phyloP scores from a whole-genome alignment of 2,888 invertebrate genomes.

The Latrodectus elegans region DNA sequence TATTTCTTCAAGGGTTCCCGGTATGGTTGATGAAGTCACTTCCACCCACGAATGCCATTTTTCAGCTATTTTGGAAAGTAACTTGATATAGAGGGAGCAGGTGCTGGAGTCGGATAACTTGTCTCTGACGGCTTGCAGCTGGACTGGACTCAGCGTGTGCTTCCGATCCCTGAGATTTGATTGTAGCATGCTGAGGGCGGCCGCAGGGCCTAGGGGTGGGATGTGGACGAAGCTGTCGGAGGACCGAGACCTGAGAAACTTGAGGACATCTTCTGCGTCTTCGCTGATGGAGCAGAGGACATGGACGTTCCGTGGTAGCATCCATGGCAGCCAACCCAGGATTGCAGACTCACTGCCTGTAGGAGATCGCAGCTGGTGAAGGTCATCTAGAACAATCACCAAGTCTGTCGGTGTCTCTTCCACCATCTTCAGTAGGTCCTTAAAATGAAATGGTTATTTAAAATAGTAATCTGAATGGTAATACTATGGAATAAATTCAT shows the following conservation, averaged over 20 bases:
- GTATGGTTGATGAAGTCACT: conserved; percentile 38
- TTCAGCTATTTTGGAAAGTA: conserved; percentile 43
- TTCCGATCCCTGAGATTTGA: conserved; percentile 69
- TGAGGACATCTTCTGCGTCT: conserved; percentile 65
- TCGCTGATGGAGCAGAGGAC: conserved; percentile 79
- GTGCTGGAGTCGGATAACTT: conserved; percentile 13
- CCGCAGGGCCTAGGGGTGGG: conserved; percentile 35
- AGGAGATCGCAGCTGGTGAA: conserved; percentile 81
- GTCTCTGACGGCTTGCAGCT: conserved; percentile 58
- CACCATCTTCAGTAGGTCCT: conserved; percentile 83
- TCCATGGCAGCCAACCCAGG: conserved; percentile 85
- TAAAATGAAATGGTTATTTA: conserved; percentile 72
- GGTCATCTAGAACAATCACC: conserved; percentile 86
- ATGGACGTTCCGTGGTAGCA: conserved; percentile 86
- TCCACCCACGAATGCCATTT: conserved; percentile 66
- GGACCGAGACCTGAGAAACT: conserved; percentile 58
- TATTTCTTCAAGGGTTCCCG: conserved; percentile 66
- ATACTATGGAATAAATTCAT: too few relatives aligned
- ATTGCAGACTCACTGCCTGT: conserved; percentile 81
- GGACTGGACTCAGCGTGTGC: conserved; percentile 45
- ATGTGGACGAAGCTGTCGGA: conserved; percentile 70
- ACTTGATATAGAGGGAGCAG: conserved; percentile 58
- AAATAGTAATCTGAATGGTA: too few relatives aligned
- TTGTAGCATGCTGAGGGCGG: conserved; percentile 69
- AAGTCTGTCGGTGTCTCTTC: conserved; percentile 84